Percentiles rank a stretch among this genome's conserved stretches.
Evolutionary conservation across 1,140 invertebrate genomes (phyloP).

Genomic region (Neodiprion pinetum): DNA sequence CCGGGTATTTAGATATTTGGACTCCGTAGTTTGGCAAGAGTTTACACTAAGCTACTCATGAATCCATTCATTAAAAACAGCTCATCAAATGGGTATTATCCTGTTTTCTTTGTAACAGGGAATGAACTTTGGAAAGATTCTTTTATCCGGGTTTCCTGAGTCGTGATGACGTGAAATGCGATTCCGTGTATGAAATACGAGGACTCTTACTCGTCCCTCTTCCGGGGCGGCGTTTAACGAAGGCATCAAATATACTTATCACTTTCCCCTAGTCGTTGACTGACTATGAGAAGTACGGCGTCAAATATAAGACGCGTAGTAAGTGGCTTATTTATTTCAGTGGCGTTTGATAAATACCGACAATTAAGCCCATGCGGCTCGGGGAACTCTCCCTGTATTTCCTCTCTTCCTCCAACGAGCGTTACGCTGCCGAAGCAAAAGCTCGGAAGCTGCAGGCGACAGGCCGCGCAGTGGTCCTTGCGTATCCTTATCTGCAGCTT

Average conservation of each 20-base stretch:
- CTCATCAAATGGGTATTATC: too few relatives aligned
- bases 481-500: conserved; percentile 49
- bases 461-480: conserved; percentile 25
- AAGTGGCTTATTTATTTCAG: conserved; percentile 55
- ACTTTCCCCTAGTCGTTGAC: conserved; percentile 9
- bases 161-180: neutral
- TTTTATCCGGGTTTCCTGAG: too few relatives aligned
- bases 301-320: conserved; percentile 44
- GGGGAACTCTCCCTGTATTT: neutral
- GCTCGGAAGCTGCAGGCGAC: neutral
- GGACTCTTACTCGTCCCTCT: neutral
- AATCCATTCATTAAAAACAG: too few relatives aligned
- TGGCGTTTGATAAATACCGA: conserved; percentile 54
- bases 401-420: neutral
- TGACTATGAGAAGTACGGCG: conserved; percentile 15
- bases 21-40: too few relatives aligned
- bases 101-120: too few relatives aligned
- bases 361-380: conserved; percentile 48
- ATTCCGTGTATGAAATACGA: neutral
- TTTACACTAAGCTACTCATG: too few relatives aligned
- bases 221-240: neutral
- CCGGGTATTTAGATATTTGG: too few relatives aligned
- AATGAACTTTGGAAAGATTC: too few relatives aligned
- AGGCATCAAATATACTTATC: conserved; percentile 45
- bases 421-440: conserved; percentile 11